Evolutionary conservation across 2,113 vertebrate genomes (phyloP), one percentile per base, ranked within the genome.

Genomic region (Centropristis striata): DNA sequence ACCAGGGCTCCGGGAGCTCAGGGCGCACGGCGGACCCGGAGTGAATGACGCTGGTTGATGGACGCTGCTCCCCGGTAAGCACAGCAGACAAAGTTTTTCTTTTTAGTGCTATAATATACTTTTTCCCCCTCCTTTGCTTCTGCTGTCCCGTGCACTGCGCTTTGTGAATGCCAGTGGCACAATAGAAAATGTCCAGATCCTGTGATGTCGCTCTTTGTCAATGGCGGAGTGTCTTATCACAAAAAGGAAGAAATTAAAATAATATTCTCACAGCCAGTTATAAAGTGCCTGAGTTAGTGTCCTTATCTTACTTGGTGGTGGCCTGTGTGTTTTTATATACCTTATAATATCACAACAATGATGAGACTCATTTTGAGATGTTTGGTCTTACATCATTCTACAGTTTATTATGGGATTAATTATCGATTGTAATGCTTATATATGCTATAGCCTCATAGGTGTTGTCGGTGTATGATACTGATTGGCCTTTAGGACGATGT

Each of bases 51-150:
- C 86, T 51, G 63, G 77, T 90, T 86, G 83, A 93, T 90, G 93
- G 92, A 92, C 90, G 85, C 89, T 87, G 77, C 86, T 86, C 74
- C 78, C 77, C 78, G 92, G 93, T 94, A 88, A 90, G 88, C 5
- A 76, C 32, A 11, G 16, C 71, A 8, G n/a, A 8, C 25, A 87
- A 92, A 91, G 73, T 89, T 92, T 88, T 68, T 51, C 10, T 49
- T 8, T 67, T 78, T 68, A 47, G 44, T 70, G 60, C n/a, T 25
- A 15, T 66, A 50, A 42, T 73, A 32, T n/a, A 86, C 79, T 89
- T 84, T 83, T 39, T 0, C 8, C 20, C n/a, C n/a, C n/a, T n/a
- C n/a, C 10, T 54, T 28, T 37, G 15, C 58, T 32, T 63, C 49
- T 61, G 5, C 25, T 81, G 73, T 80, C 65, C 79, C 49, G 68